A percentile compares a stretch with the other conserved stretches of the same genome.
Evolutionary conservation across 2,797 vertebrate species (phyloP).

Genomic region (Gallirallus australis): DNA sequence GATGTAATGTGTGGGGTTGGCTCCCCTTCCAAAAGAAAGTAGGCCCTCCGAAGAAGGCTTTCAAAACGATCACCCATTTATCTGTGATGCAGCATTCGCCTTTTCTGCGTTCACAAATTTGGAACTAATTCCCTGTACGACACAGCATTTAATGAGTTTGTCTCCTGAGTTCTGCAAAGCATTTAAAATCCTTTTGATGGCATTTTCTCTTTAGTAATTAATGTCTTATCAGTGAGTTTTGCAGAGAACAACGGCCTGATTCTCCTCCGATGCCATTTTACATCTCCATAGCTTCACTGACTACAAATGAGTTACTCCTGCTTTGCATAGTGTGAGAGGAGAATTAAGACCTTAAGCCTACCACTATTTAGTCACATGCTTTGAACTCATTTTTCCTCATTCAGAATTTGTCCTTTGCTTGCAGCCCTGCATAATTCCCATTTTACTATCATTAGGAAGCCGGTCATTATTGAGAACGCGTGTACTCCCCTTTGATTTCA

Average conservation of each 20-base stretch:
- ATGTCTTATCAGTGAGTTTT: slow-evolving; percentile 68
- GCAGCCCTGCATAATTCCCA: neutral
- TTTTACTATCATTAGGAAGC: neutral
- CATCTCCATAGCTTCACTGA: slow-evolving; percentile 38
- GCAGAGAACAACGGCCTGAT: slow-evolving; percentile 63
- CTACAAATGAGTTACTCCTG: slow-evolving; percentile 52
- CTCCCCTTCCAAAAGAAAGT: neutral
- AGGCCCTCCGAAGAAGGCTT: slow-evolving; percentile 22
- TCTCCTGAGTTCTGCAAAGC: slow-evolving; percentile 62
- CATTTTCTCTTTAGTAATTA: slow-evolving; percentile 70
- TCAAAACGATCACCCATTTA: slow-evolving; percentile 5
- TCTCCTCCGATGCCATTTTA: slow-evolving; percentile 50
- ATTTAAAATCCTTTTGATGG: slow-evolving; percentile 68
- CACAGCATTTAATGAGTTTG: slow-evolving; percentile 62
- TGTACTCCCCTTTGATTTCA: neutral
- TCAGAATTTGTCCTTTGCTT: slow-evolving; percentile 34
- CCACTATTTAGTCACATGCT: slow-evolving; percentile 31
- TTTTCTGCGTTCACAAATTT: slow-evolving; percentile 51
- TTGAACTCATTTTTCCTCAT: slow-evolving; percentile 46
- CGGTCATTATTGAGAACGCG: neutral
- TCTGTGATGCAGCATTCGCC: slow-evolving; percentile 15
- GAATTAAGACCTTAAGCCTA: slow-evolving; percentile 54
- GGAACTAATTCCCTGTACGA: slow-evolving; percentile 55
- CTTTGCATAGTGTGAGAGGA: neutral
- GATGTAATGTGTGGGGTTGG: slow-evolving; percentile 17